Percentiles rank a stretch among this genome's conserved stretches.
Conservation (phyloP, 1,140 invertebrate genomes). For the Drosophila lacteicornis region DNA sequence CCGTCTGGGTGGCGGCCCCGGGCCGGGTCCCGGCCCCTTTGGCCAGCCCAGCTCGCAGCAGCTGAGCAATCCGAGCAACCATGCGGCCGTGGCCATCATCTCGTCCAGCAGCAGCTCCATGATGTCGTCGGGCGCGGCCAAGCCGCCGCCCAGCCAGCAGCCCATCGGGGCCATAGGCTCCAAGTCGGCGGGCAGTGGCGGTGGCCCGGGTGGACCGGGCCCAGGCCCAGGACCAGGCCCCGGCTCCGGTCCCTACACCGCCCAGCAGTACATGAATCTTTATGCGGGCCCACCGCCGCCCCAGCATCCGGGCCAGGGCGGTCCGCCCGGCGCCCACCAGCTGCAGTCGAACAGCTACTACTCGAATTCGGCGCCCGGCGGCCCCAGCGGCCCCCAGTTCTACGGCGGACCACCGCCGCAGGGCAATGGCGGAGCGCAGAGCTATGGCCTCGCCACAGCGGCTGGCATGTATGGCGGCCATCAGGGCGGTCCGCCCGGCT, state of each 20-base stretch:
- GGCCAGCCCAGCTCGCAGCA: constrained; percentile 89
- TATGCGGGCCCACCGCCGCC: constrained; percentile 84
- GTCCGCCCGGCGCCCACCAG: constrained; percentile 85
- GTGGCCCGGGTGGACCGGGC: constrained; percentile 53
- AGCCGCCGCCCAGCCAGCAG: constrained; percentile 90
- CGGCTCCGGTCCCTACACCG: constrained; percentile 78
- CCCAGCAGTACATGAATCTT: constrained; percentile 83
- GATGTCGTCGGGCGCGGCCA: constrained; percentile 93
- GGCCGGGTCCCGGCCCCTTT: constrained; percentile 87
- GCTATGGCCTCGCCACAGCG: constrained; percentile 86
- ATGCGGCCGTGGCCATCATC: constrained; percentile 89
- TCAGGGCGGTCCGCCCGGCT: constrained; percentile 74
- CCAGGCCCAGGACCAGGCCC: constrained; percentile 76
- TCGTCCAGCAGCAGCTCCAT: constrained; percentile 92
- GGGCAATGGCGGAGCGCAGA: constrained; percentile 86
- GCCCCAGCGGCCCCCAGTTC: constrained; percentile 84
- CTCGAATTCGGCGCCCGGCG: constrained; percentile 86
- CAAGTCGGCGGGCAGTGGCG: constrained; percentile 86
- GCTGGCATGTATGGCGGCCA: constrained; percentile 86
- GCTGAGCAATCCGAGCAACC: constrained; percentile 90
- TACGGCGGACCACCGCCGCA: constrained; percentile 80
- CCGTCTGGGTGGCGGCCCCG: constrained; percentile 88
- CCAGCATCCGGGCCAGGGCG: constrained; percentile 84
- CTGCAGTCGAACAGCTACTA: constrained; percentile 87
- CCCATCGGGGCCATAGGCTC: constrained; percentile 93